Conservation (phyloP, 2,797 vertebrate genomes). For the Poliocrania exsul region DNA sequence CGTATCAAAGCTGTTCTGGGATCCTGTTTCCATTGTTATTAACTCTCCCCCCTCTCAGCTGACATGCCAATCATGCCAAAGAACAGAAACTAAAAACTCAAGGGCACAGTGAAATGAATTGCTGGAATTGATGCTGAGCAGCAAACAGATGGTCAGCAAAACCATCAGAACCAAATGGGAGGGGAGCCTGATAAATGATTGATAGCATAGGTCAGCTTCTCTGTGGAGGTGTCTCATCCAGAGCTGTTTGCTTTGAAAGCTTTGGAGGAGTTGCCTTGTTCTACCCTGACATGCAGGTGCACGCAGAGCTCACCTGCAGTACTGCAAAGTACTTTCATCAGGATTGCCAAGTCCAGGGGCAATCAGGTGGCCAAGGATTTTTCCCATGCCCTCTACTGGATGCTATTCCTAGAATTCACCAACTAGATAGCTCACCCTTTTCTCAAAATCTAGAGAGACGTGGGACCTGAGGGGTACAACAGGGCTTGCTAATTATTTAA, state of each 20-base stretch:
- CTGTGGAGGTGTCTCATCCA: background rate
- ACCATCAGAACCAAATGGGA: background rate
- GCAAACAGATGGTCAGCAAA: conserved; percentile 35
- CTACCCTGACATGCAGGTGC: background rate
- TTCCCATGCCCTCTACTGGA: background rate
- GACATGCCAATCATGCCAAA: background rate
- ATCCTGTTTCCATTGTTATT: background rate
- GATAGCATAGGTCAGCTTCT: background rate
- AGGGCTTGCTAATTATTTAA: background rate
- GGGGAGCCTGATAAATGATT: background rate
- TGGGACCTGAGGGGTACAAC: background rate
- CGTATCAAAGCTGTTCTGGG: background rate
- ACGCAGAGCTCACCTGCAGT: background rate
- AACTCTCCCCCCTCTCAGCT: background rate
- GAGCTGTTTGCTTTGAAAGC: background rate
- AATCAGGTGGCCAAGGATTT: background rate
- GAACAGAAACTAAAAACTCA: conserved; percentile 19
- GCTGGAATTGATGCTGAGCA: background rate
- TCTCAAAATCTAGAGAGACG: background rate
- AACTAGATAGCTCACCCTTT: background rate
- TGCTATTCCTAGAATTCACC: background rate
- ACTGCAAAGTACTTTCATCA: background rate
- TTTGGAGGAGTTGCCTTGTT: background rate
- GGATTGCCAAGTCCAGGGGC: background rate
- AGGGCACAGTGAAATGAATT: background rate